Conservation (phyloP, 2,888 invertebrate species). For the Subacronicta megacephala region DNA sequence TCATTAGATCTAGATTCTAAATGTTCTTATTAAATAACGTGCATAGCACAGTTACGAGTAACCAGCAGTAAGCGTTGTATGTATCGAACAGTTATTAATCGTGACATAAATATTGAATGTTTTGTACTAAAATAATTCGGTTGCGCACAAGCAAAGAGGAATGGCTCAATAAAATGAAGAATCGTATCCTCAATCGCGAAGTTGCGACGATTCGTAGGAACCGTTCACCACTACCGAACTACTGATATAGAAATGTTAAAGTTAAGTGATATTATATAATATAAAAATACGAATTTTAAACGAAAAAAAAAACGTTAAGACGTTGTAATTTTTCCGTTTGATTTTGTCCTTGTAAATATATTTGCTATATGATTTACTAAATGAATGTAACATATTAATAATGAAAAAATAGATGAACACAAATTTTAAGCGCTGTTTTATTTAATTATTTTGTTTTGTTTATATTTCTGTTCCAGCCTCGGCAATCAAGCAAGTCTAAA, state of each 20-base stretch:
- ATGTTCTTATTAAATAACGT: constrained; percentile 27
- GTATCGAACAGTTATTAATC: constrained; percentile 49
- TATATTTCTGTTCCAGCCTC: background rate
- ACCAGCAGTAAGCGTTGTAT: constrained; percentile 49
- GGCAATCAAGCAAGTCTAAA: too few species aligned
- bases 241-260: constrained; percentile 81
- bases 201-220: constrained; percentile 75
- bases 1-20: constrained; percentile 32
- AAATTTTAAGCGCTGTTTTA: constrained; percentile 81
- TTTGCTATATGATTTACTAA: constrained; percentile 89
- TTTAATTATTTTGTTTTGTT: constrained; percentile 52
- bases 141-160: constrained; percentile 47
- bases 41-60: constrained; percentile 52
- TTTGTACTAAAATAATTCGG: constrained; percentile 55
- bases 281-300: constrained; percentile 90
- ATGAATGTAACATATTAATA: constrained; percentile 90
- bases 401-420: constrained; percentile 88
- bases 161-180: constrained; percentile 46
- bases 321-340: constrained; percentile 85
- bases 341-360: constrained; percentile 89
- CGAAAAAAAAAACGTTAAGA: constrained; percentile 81
- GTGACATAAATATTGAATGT: constrained; percentile 57
- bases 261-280: constrained; percentile 88
- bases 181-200: constrained; percentile 44
- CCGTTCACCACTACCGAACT: constrained; percentile 80